These are phyloP conservation scores for Eurystomus gularis DNA, from an alignment of 2,113 vertebrate genomes.

Conservation along the genomic window DNA sequence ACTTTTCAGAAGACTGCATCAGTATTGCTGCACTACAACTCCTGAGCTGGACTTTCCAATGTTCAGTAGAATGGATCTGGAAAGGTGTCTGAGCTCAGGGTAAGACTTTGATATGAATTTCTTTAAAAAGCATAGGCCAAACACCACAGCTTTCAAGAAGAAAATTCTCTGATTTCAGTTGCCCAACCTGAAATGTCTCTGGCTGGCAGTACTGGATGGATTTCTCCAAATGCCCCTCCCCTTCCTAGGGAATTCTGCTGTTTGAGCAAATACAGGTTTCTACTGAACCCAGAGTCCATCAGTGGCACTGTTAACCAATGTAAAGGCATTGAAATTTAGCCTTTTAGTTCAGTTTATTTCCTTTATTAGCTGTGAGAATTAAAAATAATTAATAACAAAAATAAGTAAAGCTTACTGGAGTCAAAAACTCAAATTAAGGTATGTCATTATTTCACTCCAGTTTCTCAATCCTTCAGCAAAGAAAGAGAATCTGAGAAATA, in stretches of 20 bases:
- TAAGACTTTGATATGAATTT: neutral
- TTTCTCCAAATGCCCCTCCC: neutral
- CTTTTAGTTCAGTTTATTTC: neutral
- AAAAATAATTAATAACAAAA: neutral
- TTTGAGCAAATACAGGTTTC: neutral
- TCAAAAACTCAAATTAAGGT: neutral
- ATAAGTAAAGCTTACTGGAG: too few relatives aligned
- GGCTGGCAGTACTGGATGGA: neutral
- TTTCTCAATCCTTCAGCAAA: neutral
- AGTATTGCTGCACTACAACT: neutral
- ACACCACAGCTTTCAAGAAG: neutral
- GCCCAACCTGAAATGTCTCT: neutral
- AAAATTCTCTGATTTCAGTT: neutral
- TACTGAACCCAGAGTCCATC: neutral
- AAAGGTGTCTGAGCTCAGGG: neutral
- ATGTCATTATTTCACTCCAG: neutral
- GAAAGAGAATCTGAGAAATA: neutral
- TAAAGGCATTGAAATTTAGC: neutral
- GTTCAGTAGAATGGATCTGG: neutral
- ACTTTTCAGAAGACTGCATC: neutral
- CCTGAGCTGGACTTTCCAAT: neutral
- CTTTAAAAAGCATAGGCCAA: neutral
- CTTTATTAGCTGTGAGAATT: neutral
- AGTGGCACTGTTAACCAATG: neutral
- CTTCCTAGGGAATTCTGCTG: neutral